These are phyloP conservation scores for Climacteris rufus DNA, from an alignment of 2,113 vertebrate species.

Conservation along the genomic window DNA sequence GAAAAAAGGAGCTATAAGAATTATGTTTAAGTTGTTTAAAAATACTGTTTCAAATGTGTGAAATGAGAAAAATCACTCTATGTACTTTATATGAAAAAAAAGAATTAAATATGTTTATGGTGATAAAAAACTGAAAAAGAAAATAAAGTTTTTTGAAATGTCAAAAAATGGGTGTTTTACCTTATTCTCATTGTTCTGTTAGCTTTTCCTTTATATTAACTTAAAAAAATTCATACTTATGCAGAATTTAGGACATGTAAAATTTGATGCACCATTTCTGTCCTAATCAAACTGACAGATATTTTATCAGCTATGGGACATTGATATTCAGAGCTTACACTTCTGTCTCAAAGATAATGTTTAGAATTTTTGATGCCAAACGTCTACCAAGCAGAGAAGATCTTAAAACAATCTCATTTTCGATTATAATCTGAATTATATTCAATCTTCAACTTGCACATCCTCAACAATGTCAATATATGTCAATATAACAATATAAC, in stretches of 20 bases:
- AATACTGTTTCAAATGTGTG: neutral
- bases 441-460: neutral
- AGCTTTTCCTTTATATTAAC: neutral
- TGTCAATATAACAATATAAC: no score
- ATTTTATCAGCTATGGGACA: neutral
- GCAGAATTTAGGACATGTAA: neutral
- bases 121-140: neutral
- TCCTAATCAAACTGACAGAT: neutral
- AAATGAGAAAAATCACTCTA: neutral
- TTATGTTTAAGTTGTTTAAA: neutral
- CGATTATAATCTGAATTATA: accelerated
- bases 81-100: neutral
- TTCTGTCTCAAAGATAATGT: neutral
- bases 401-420: neutral
- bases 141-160: neutral
- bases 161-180: neutral
- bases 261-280: neutral
- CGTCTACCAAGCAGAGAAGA: neutral
- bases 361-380: neutral
- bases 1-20: accelerated
- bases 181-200: neutral
- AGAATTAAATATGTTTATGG: neutral
- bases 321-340: neutral
- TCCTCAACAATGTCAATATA: no score
- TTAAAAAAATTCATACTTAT: neutral